Conservation (phyloP, 1,140 invertebrate species). For the Drosophila bifasciata region DNA sequence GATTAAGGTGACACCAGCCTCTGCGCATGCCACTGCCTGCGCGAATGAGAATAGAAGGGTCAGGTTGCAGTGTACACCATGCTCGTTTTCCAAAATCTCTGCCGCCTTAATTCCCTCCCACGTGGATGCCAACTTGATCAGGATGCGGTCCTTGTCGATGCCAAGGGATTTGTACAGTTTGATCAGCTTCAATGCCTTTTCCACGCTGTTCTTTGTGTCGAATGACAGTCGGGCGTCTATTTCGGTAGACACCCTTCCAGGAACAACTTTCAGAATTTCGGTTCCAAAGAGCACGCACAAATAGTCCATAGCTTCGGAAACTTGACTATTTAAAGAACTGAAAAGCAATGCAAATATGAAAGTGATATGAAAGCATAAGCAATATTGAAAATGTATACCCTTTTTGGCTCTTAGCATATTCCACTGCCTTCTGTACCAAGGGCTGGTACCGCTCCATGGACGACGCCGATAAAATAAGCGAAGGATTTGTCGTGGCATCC, state of each 20-base stretch:
- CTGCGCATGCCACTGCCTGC: slow-evolving; percentile 99
- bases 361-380: background rate
- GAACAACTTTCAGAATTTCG: slow-evolving; percentile 99
- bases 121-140: slow-evolving; percentile 98
- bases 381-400: slow-evolving; percentile 80
- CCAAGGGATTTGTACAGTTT: slow-evolving; percentile 95
- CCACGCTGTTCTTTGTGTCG: slow-evolving; percentile 95
- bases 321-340: slow-evolving; percentile 89
- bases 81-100: slow-evolving; percentile 92
- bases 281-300: slow-evolving; percentile 97
- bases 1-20: slow-evolving; percentile 98
- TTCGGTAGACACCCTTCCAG: slow-evolving; percentile 99
- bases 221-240: slow-evolving; percentile 99
- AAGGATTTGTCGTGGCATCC: slow-evolving; percentile 99
- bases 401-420: slow-evolving; percentile 91
- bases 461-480: slow-evolving; percentile 96
- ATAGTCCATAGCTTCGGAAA: slow-evolving; percentile 94
- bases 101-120: slow-evolving; percentile 99
- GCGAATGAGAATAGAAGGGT: slow-evolving; percentile 97
- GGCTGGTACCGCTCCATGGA: slow-evolving; percentile 95
- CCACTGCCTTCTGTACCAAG: slow-evolving; percentile 94
- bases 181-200: slow-evolving; percentile 95
- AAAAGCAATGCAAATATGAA: background rate
- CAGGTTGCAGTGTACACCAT: slow-evolving; percentile 98
- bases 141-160: slow-evolving; percentile 95